These are phyloP conservation scores for Hemithea aestivaria DNA, from an alignment of 2,888 invertebrate species.

Conservation along the genomic window DNA sequence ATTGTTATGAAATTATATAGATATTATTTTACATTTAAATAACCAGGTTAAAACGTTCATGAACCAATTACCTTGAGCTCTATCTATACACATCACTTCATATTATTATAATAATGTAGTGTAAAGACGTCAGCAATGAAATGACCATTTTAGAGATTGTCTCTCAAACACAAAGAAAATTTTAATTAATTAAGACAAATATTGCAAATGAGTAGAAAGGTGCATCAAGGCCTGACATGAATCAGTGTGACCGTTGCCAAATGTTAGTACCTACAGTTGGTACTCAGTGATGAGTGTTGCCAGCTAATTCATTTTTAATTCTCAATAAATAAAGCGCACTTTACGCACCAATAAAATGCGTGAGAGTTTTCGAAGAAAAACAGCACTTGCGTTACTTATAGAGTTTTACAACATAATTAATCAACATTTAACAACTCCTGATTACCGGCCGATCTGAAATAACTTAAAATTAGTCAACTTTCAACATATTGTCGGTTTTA, in stretches of 20 bases:
- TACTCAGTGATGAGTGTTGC: neutral
- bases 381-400: conserved; percentile 51
- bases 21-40: too few species aligned
- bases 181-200: conserved; percentile 12
- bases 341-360: conserved; percentile 59
- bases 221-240: conserved; percentile 20
- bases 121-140: too few species aligned
- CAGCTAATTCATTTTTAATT: conserved; percentile 51
- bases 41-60: too few species aligned
- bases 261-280: too few species aligned
- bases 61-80: too few species aligned
- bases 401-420: conserved; percentile 57
- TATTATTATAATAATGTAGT: too few species aligned
- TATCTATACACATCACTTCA: too few species aligned
- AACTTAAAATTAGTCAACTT: conserved; percentile 33
- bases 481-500: conserved; percentile 60
- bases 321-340: conserved; percentile 61
- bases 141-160: too few species aligned
- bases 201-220: conserved; percentile 10
- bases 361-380: conserved; percentile 46
- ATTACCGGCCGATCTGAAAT: conserved; percentile 48
- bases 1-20: too few species aligned
- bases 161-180: conserved; percentile 15
- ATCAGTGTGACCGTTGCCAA: conserved; percentile 18
- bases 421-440: conserved; percentile 48